These are phyloP conservation scores for Drosophila emarginata DNA, from an alignment of 2,888 invertebrate species.

Conservation along the genomic window DNA sequence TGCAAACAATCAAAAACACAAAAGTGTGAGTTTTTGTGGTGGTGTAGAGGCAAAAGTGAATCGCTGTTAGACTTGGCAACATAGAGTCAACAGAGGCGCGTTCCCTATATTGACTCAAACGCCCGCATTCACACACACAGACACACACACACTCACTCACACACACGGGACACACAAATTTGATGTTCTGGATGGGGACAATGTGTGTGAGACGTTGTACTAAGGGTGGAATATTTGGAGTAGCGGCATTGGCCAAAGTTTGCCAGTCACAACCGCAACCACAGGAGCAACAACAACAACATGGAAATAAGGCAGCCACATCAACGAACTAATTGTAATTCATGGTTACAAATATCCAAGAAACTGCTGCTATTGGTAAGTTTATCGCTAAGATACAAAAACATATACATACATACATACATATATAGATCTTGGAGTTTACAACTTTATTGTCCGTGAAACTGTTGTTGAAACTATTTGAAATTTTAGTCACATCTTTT, in stretches of 20 bases:
- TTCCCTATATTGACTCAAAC: conserved; percentile 19
- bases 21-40: not conserved
- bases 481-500: conserved; percentile 1
- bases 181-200: conserved; percentile 64
- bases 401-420: not conserved
- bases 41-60: not conserved
- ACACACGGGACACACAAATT: conserved; percentile 27
- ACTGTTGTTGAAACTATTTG: not conserved
- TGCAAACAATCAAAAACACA: conserved; percentile 39
- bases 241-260: conserved; percentile 38
- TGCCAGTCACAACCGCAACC: conserved; percentile 44
- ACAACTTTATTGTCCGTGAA: not conserved
- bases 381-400: not conserved
- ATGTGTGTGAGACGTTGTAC: conserved; percentile 41
- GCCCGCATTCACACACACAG: not conserved
- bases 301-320: conserved; percentile 62
- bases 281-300: conserved; percentile 42
- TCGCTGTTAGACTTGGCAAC: conserved; percentile 16
- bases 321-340: conserved; percentile 66
- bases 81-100: conserved; percentile 12
- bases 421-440: not conserved
- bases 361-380: conserved; percentile 72
- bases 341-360: conserved; percentile 73
- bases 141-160: not conserved
- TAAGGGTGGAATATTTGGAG: conserved; percentile 39